These are phyloP conservation scores for Istiophorus platypterus DNA, from an alignment of 2,113 vertebrate genomes.

Conservation along the genomic window DNA sequence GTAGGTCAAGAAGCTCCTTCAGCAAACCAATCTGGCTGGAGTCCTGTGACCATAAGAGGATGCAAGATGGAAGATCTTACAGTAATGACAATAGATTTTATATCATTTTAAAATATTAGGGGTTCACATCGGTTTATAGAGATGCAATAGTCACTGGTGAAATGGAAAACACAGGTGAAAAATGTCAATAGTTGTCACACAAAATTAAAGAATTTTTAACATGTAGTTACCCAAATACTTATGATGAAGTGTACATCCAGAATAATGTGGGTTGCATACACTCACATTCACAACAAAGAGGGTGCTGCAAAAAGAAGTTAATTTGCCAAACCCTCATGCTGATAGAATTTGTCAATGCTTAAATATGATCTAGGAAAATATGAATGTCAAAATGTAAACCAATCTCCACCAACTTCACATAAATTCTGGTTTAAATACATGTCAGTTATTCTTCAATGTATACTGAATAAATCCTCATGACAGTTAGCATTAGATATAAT, in stretches of 20 bases:
- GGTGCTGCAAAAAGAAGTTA: slow-evolving; percentile 37
- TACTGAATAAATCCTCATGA: neutral
- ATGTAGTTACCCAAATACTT: slow-evolving; percentile 42
- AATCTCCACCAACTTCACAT: neutral
- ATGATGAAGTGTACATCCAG: slow-evolving; percentile 32
- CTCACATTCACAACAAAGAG: slow-evolving; percentile 52
- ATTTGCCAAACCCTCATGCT: slow-evolving; percentile 55
- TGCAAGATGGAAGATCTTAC: slow-evolving; percentile 52
- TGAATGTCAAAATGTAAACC: slow-evolving; percentile 10
- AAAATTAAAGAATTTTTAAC: slow-evolving; percentile 29
- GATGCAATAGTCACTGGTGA: slow-evolving; percentile 50
- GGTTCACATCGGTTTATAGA: slow-evolving; percentile 9
- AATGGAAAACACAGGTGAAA: slow-evolving; percentile 46
- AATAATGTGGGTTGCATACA: slow-evolving; percentile 35
- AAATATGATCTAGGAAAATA: slow-evolving; percentile 3
- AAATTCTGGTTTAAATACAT: neutral
- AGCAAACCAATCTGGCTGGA: slow-evolving; percentile 95
- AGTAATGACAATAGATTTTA: slow-evolving; percentile 28
- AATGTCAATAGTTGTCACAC: slow-evolving; percentile 42
- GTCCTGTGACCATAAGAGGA: slow-evolving; percentile 84
- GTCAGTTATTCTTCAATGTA: neutral
- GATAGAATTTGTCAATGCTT: slow-evolving; percentile 5
- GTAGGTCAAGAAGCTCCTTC: slow-evolving; percentile 95
- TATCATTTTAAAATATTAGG: slow-evolving; percentile 6
- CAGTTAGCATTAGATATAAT: neutral